Conservation (phyloP, 2,888 invertebrate species). For the Craniophora ligustri region DNA sequence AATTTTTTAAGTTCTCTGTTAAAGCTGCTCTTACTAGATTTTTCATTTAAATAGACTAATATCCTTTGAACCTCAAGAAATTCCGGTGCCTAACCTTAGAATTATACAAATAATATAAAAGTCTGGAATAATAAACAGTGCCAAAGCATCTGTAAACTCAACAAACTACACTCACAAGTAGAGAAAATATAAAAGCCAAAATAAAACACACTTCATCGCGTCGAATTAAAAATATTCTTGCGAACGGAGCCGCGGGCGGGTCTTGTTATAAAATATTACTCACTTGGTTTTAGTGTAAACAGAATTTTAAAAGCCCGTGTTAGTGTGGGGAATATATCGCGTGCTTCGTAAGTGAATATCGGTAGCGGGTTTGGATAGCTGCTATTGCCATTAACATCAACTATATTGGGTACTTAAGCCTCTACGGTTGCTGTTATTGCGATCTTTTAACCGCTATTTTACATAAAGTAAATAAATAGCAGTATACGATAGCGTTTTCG, state of each 20-base stretch:
- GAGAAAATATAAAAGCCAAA: neutral
- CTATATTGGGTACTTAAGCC: slow-evolving; percentile 34
- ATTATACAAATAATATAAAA: too few species aligned
- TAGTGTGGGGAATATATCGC: slow-evolving; percentile 17
- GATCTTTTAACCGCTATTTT: slow-evolving; percentile 6
- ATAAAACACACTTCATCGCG: neutral
- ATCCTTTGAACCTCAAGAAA: too few species aligned
- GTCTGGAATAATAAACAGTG: too few species aligned
- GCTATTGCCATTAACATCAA: slow-evolving; percentile 28
- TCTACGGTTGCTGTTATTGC: slow-evolving; percentile 2
- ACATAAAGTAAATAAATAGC: neutral
- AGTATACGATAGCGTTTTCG: neutral
- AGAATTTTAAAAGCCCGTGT: slow-evolving; percentile 38
- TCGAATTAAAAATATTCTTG: neutral
- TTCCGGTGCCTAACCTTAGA: too few species aligned
- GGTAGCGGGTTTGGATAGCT: slow-evolving; percentile 24
- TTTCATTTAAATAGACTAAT: too few species aligned
- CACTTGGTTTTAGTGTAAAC: slow-evolving; percentile 35
- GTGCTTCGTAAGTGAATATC: slow-evolving; percentile 45
- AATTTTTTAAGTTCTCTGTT: too few species aligned
- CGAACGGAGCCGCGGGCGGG: neutral
- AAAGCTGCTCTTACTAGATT: too few species aligned
- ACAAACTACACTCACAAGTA: too few species aligned
- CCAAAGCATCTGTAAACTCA: too few species aligned
- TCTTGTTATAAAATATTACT: slow-evolving; percentile 30